Conservation (phyloP, 1,140 invertebrate genomes). For the Drosophila tsacasi region DNA sequence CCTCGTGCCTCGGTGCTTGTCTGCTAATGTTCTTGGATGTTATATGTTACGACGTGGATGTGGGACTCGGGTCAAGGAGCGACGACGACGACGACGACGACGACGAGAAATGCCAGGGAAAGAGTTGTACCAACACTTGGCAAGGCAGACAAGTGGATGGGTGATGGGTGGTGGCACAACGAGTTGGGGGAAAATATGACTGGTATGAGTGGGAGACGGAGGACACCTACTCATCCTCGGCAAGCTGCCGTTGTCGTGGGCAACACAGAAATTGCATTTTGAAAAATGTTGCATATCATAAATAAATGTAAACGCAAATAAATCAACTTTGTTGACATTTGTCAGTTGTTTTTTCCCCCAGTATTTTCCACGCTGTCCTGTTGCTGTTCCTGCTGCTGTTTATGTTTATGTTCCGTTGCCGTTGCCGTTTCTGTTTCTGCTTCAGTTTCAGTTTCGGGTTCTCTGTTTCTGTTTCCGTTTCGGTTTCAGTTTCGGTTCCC, state of each 20-base stretch:
- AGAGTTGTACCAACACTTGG: slow-evolving; percentile 25
- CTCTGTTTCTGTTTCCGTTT: slow-evolving; percentile 1
- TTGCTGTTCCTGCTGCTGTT: slow-evolving; percentile 3
- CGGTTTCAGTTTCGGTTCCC: slow-evolving; percentile 5
- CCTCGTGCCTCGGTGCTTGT: slow-evolving; percentile 15
- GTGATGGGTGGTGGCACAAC: not conserved
- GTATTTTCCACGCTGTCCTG: slow-evolving; percentile 4
- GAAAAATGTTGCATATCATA: slow-evolving; percentile 81
- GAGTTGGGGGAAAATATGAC: not conserved
- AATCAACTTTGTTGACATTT: slow-evolving; percentile 82
- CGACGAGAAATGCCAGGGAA: slow-evolving; percentile 16
- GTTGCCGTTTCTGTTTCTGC: slow-evolving; percentile 20
- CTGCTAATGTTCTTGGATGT: slow-evolving; percentile 26
- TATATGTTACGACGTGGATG: slow-evolving; percentile 26
- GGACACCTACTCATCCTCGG: slow-evolving; percentile 42
- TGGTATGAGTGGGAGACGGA: not conserved
- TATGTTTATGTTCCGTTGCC: slow-evolving; percentile 3
- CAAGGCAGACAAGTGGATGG: slow-evolving; percentile 24
- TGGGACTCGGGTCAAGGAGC: slow-evolving; percentile 25
- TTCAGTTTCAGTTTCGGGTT: slow-evolving; percentile 2
- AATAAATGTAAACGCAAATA: slow-evolving; percentile 82
- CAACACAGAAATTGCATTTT: slow-evolving; percentile 75
- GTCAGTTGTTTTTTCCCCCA: slow-evolving; percentile 48
- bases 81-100: slow-evolving; percentile 6
- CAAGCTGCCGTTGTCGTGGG: slow-evolving; percentile 31